These are phyloP conservation scores for Tridacna gigas DNA, from an alignment of 2,888 invertebrate genomes.

Conservation along the genomic window DNA sequence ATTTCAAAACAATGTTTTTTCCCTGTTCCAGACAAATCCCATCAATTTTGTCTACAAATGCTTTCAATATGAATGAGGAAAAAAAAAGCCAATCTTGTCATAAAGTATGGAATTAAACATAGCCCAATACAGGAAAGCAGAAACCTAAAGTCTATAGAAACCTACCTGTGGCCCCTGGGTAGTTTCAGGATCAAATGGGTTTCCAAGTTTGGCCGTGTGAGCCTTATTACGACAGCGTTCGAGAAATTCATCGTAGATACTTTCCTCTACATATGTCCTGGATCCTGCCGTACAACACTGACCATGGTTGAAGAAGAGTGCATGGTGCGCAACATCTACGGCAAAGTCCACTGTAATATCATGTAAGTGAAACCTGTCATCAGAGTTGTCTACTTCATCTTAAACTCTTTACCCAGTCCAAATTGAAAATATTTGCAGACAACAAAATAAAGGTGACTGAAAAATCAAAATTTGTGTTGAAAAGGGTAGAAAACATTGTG, in stretches of 20 bases:
- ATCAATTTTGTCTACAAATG: no score
- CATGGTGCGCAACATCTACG: slow-evolving; percentile 88
- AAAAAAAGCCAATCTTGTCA: no score
- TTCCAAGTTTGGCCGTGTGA: slow-evolving; percentile 92
- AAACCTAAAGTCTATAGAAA: no score
- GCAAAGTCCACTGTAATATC: slow-evolving; percentile 75
- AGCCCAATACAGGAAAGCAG: no score
- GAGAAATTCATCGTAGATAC: slow-evolving; percentile 96
- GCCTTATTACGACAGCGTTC: slow-evolving; percentile 91
- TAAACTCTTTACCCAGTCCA: background rate
- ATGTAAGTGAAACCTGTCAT: background rate
- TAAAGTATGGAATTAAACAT: no score
- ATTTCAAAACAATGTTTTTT: no score
- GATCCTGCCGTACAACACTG: slow-evolving; percentile 97
- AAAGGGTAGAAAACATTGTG: slow-evolving; percentile 6
- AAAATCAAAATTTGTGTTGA: background rate
- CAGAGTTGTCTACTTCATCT: background rate
- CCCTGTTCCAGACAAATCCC: no score
- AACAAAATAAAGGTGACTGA: no score
- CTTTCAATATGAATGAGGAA: no score
- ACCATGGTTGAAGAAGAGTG: slow-evolving; percentile 96
- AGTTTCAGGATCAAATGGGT: slow-evolving; percentile 93
- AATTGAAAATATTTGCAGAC: background rate
- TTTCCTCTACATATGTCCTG: slow-evolving; percentile 94
- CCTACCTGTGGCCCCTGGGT: slow-evolving; percentile 95